phyloP scores from a whole-genome alignment of 2,113 vertebrate species.

The Dasyprocta punctata region DNA sequence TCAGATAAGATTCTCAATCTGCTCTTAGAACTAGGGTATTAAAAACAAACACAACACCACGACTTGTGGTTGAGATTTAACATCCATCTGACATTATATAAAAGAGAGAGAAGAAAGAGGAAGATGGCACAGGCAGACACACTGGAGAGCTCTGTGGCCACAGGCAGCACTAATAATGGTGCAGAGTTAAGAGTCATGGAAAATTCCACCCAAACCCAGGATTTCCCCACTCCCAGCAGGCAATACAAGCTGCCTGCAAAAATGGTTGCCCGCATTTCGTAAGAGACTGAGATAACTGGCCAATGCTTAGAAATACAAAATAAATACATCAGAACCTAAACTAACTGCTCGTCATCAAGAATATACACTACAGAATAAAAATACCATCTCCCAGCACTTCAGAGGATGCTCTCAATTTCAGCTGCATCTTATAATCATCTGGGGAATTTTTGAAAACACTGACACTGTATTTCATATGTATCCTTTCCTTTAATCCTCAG shows the following conservation, averaged over 20 bases:
- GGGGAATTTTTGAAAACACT: not conserved
- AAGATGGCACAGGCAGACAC: slow-evolving; percentile 69
- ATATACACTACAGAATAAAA: not conserved
- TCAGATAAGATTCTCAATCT: slow-evolving; percentile 48
- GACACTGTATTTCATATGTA: not conserved
- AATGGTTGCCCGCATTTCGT: slow-evolving; percentile 32
- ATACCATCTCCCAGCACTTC: not conserved
- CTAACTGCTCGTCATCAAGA: not conserved
- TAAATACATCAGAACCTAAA: not conserved
- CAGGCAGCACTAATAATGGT: slow-evolving; percentile 80
- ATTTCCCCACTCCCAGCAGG: slow-evolving; percentile 78
- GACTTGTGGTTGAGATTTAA: not conserved
- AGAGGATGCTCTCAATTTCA: not conserved
- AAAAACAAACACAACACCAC: slow-evolving; percentile 69
- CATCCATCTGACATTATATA: not conserved
- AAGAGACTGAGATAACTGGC: slow-evolving; percentile 55
- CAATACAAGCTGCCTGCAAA: slow-evolving; percentile 68
- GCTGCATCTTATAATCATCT: not conserved
- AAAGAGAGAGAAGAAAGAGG: not conserved
- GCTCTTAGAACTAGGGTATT: not conserved
- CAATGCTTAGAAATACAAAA: not conserved
- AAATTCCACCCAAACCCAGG: slow-evolving; percentile 87
- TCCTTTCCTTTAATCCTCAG: not conserved
- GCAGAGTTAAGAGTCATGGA: slow-evolving; percentile 86
- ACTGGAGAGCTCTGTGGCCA: slow-evolving; percentile 79